Evolutionary conservation across 2,888 invertebrate species (phyloP).

Genomic region (Protophormia terraenovae): DNA sequence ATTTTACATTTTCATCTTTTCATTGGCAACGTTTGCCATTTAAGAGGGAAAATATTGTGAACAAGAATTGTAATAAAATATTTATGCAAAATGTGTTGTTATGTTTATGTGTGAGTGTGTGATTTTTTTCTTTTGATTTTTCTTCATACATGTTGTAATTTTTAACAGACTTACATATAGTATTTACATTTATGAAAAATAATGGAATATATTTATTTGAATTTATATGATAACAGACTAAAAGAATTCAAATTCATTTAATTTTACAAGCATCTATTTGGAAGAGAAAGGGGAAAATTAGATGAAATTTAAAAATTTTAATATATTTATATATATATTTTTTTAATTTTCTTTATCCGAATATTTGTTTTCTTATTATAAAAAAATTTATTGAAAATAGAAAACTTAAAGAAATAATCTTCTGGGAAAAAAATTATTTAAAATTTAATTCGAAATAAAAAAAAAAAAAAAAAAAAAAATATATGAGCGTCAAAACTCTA

Average conservation of each 20-base stretch:
- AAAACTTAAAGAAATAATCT: too few species aligned
- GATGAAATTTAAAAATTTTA: too few species aligned
- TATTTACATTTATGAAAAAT: constrained; percentile 28
- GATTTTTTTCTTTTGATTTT: neutral
- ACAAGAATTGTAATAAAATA: constrained; percentile 48
- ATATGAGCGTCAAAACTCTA: too few species aligned
- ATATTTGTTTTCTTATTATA: too few species aligned
- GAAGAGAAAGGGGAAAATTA: too few species aligned
- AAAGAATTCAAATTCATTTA: neutral
- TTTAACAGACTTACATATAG: constrained; percentile 19
- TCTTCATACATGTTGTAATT: constrained; percentile 25
- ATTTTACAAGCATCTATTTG: too few species aligned
- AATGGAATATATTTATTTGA: constrained; percentile 1
- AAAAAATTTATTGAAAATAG: too few species aligned
- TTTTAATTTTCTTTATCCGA: too few species aligned
- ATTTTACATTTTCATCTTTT: neutral
- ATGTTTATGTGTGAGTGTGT: neutral
- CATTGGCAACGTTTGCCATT: constrained; percentile 32
- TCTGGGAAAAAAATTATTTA: neutral
- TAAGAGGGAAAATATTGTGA: constrained; percentile 6
- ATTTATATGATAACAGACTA: neutral
- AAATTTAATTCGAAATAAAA: neutral
- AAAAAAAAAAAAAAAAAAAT: too few species aligned
- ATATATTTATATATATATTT: too few species aligned
- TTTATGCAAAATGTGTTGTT: constrained; percentile 56